These are phyloP conservation scores for Polydrusus tereticollis DNA, from an alignment of 2,888 invertebrate species.

Conservation along the genomic window DNA sequence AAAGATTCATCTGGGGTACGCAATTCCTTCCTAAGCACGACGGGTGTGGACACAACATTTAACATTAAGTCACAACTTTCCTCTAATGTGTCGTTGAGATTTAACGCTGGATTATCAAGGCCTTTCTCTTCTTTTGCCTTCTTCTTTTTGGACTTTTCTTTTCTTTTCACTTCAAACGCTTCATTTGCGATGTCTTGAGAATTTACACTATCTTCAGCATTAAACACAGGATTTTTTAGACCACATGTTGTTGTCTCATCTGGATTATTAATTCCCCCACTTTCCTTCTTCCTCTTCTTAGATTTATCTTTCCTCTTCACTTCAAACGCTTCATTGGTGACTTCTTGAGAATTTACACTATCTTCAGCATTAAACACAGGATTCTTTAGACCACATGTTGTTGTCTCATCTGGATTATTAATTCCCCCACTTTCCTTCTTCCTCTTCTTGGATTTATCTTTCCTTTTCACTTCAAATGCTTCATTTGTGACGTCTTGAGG, in stretches of 20 bases:
- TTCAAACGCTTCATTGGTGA: slow-evolving; percentile 43
- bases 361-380: slow-evolving; percentile 47
- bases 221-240: no score
- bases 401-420: slow-evolving; percentile 54
- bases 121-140: slow-evolving; percentile 43
- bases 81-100: slow-evolving; percentile 48
- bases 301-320: slow-evolving; percentile 44
- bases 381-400: no score
- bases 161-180: slow-evolving; percentile 44
- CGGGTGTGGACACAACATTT: slow-evolving; percentile 51
- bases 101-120: slow-evolving; percentile 53
- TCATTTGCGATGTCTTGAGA: slow-evolving; percentile 31
- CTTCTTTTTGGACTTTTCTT: slow-evolving; percentile 50
- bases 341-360: slow-evolving; percentile 22
- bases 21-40: slow-evolving; percentile 5
- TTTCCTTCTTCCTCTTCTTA: slow-evolving; percentile 47
- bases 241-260: no score
- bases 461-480: slow-evolving; percentile 44
- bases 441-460: slow-evolving; percentile 50
- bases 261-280: slow-evolving; percentile 52
- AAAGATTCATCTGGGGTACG: slow-evolving; percentile 11
- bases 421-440: slow-evolving; percentile 43
- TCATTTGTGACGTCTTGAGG: slow-evolving; percentile 32
- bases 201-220: slow-evolving; percentile 32
- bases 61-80: slow-evolving; percentile 56